Conservation (phyloP, 2,113 vertebrate genomes). For the Lamprotornis superbus region DNA sequence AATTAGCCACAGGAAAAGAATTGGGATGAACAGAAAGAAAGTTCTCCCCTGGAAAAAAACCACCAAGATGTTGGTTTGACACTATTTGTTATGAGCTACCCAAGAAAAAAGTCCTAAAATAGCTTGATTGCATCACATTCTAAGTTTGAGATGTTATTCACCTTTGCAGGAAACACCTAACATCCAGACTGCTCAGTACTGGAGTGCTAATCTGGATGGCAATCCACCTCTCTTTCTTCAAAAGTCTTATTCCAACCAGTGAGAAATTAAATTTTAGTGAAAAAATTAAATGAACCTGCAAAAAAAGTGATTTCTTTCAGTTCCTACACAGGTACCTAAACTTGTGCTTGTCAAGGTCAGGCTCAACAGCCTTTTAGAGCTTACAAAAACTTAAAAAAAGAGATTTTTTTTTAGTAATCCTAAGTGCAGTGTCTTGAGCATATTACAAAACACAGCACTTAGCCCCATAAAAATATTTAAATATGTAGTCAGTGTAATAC, state of each 20-base stretch:
- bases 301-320: neutral
- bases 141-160: neutral
- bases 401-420: neutral
- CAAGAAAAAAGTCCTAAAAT: neutral
- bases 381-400: neutral
- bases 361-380: neutral
- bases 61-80: neutral
- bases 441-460: neutral
- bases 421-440: neutral
- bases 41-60: neutral
- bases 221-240: neutral
- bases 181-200: neutral
- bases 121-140: neutral
- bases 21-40: neutral
- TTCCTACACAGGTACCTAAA: neutral
- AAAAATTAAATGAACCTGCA: neutral
- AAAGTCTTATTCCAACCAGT: neutral
- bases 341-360: neutral
- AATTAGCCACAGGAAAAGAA: neutral
- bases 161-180: neutral
- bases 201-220: neutral
- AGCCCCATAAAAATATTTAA: neutral
- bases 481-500: neutral
- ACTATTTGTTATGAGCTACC: neutral
- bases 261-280: neutral